Evolutionary conservation across 2,113 vertebrate genomes (phyloP).

Genomic region (Cephalopholis sonnerati): DNA sequence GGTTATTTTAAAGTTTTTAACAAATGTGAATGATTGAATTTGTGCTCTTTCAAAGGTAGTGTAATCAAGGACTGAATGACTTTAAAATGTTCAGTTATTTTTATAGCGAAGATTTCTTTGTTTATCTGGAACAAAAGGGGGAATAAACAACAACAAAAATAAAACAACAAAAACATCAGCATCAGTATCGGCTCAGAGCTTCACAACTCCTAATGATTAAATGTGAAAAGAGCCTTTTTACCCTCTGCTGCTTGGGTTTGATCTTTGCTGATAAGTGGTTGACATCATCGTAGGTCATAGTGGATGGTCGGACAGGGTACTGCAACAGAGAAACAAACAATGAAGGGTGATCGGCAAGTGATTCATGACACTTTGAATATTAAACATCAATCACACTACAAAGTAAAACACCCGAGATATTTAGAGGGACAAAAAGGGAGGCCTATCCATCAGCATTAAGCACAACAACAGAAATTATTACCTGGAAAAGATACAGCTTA

Average conservation of each 20-base stretch:
- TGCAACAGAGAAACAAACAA: slow-evolving; percentile 64
- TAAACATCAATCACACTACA: background rate
- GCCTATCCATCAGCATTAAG: background rate
- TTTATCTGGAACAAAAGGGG: too few relatives aligned
- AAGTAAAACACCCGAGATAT: background rate
- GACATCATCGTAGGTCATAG: slow-evolving; percentile 93
- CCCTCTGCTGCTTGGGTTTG: slow-evolving; percentile 98
- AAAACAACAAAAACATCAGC: too few relatives aligned
- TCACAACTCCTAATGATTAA: too few relatives aligned
- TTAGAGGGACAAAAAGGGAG: background rate
- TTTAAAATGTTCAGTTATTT: too few relatives aligned
- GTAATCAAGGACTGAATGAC: too few relatives aligned
- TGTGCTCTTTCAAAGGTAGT: too few relatives aligned
- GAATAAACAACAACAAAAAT: too few relatives aligned
- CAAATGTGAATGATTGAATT: too few relatives aligned
- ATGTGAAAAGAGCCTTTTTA: slow-evolving; percentile 51
- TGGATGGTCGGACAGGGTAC: slow-evolving; percentile 95
- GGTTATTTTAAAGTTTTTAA: too few relatives aligned
- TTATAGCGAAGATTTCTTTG: too few relatives aligned
- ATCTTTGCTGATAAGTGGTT: slow-evolving; percentile 93
- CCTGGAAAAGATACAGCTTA: slow-evolving; percentile 98
- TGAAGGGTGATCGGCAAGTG: slow-evolving; percentile 6
- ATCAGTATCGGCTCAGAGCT: too few relatives aligned
- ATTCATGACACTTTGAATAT: background rate
- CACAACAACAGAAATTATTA: slow-evolving; percentile 66